Evolutionary conservation across 1,140 invertebrate species (phyloP).

Genomic region (Anoplophora glabripennis): DNA sequence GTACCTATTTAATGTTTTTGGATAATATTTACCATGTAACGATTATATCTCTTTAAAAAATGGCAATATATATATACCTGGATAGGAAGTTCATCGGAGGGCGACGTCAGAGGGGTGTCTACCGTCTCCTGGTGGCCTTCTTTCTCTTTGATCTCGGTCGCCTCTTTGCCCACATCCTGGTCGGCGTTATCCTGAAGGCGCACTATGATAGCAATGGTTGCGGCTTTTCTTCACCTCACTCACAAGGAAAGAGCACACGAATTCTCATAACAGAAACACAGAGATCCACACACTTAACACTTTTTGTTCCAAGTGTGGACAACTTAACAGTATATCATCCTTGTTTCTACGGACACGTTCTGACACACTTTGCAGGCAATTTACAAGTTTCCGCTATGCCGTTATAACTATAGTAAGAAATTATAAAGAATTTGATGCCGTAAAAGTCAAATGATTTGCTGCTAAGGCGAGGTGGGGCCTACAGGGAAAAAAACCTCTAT

Average conservation of each 20-base stretch:
- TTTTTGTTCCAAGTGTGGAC: too few relatives aligned
- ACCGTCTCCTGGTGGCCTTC: constrained; percentile 47
- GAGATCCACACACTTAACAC: too few relatives aligned
- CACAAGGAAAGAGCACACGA: not conserved
- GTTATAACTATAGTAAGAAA: too few relatives aligned
- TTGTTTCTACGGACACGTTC: not conserved
- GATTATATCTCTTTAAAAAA: too few relatives aligned
- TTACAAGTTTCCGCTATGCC: too few relatives aligned
- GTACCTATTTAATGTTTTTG: too few relatives aligned
- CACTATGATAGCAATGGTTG: constrained; percentile 49
- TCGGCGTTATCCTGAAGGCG: constrained; percentile 41
- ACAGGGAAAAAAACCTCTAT: too few relatives aligned
- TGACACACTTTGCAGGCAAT: too few relatives aligned
- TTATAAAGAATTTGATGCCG: too few relatives aligned
- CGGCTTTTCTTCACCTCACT: constrained; percentile 10
- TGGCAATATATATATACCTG: constrained; percentile 30
- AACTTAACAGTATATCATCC: not conserved
- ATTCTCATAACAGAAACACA: not conserved
- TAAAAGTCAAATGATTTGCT: too few relatives aligned
- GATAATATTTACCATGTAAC: too few relatives aligned
- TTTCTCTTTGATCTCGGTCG: constrained; percentile 43
- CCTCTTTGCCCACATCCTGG: constrained; percentile 41
- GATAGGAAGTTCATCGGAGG: constrained; percentile 36
- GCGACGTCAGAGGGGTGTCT: constrained; percentile 44
- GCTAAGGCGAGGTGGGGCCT: too few relatives aligned